phyloP scores from a whole-genome alignment of 2,888 invertebrate genomes.

The Chydorus sphaericus region DNA sequence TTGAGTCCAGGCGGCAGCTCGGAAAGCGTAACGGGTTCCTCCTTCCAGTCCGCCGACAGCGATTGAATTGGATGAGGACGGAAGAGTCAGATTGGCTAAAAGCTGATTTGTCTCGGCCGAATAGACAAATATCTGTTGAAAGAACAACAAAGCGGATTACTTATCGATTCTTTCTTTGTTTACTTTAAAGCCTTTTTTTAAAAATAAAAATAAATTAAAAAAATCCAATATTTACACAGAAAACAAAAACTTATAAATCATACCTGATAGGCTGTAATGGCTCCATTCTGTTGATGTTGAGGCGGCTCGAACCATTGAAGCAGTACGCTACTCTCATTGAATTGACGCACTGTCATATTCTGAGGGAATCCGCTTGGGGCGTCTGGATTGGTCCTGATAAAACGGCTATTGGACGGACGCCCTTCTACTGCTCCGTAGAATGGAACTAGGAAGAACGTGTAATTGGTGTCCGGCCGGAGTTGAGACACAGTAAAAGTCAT shows the following conservation, averaged over 20 bases:
- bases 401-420: constrained; percentile 78
- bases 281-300: constrained; percentile 56
- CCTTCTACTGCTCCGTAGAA: constrained; percentile 78
- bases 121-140: background rate
- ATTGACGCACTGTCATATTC: constrained; percentile 63
- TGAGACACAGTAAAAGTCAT: constrained; percentile 46
- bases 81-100: constrained; percentile 13
- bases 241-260: no score
- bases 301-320: constrained; percentile 76
- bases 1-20: constrained; percentile 14
- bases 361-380: constrained; percentile 68
- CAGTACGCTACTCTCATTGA: constrained; percentile 64
- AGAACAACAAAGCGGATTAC: no score
- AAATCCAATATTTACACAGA: background rate
- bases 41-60: constrained; percentile 11
- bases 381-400: constrained; percentile 74
- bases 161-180: no score
- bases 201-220: background rate
- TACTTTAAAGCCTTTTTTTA: no score
- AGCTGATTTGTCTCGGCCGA: constrained; percentile 16
- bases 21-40: constrained; percentile 10
- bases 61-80: constrained; percentile 11
- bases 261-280: constrained; percentile 67
- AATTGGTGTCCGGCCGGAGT: constrained; percentile 69
- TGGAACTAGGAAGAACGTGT: constrained; percentile 83